Base-by-base conservation (phyloP, 2,113 vertebrate genomes). In the Notiomystis cincta region DNA sequence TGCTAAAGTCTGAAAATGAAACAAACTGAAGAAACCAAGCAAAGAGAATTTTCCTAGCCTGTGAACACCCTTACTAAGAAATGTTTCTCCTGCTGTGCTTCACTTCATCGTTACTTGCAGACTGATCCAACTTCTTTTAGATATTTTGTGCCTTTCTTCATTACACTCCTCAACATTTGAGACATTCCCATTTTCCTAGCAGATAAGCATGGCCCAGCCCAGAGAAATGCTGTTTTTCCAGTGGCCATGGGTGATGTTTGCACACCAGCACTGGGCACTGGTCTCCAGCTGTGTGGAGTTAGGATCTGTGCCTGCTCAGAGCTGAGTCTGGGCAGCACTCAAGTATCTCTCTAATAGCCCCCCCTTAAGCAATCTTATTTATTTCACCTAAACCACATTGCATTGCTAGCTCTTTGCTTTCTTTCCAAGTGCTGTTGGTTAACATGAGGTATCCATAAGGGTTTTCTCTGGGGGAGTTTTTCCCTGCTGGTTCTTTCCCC, bases 321-420 rank as follows among this genome's bases (percentile, higher is more conserved):
- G 53, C 15, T 0, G 0, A 82, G 30, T 10, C 31, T 65, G 66
- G 30, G 37, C 22, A 87, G 42, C 40, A 65, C 57, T 58, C 0
- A 0, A 72, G 35, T 0, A 0, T 42, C 40, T 53, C n/a, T 78
- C 50, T 70, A 82, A 83, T 7, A 81, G 22, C 5, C 14, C 11
- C 24, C 35, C n/a, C 67, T 82, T 30, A 60, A 67, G 47, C 71
- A 92, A 62, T 20, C 21, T 38, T 72, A 61, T 76, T 89, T 84
- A 71, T 56, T 96, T 92, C 54, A 81, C 56, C 54, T 67, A 91
- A 84, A 67, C 47, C 38, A 67, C 64, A n/a, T n/a, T 48, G 45
- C 40, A 45, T 7, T 71, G 30, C 37, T 40, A 66, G 28, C 24
- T 57, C 65, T 67, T 54, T n/a, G n/a, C 62, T 76, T 79, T 45